Evolutionary conservation across 1,140 invertebrate genomes (phyloP).

Genomic region (Atta cephalotes): DNA sequence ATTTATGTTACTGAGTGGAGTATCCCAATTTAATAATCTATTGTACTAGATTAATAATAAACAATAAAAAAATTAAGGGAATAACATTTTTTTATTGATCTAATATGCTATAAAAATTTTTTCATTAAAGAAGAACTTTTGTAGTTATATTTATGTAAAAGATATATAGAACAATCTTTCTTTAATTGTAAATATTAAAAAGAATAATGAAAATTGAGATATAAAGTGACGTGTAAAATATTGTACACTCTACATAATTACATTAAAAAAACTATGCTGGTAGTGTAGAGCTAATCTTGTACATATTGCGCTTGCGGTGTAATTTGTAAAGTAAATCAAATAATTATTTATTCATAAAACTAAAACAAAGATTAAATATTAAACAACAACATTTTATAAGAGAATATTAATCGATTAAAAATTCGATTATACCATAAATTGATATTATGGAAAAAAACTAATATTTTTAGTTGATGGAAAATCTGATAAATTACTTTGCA

Average conservation of each 20-base stretch:
- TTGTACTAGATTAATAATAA: neutral
- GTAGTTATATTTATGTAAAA: neutral
- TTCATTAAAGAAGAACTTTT: neutral
- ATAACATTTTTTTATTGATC: neutral
- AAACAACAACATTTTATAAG: neutral
- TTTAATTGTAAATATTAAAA: no score
- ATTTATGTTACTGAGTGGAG: neutral
- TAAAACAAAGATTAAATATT: neutral
- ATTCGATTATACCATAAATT: neutral
- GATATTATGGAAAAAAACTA: neutral
- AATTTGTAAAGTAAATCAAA: neutral
- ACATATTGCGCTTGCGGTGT: no score
- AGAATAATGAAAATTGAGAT: neutral
- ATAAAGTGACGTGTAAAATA: neutral
- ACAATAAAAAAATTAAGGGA: neutral
- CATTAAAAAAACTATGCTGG: neutral
- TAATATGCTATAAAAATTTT: neutral
- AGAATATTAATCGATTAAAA: neutral
- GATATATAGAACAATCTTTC: neutral
- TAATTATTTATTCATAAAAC: neutral
- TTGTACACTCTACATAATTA: neutral
- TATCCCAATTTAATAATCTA: neutral
- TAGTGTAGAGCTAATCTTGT: neutral
- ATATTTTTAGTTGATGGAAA: neutral
- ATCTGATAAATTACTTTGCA: conserved; percentile 8